Evolutionary conservation across 2,113 vertebrate species (phyloP), one percentile per base, ranked within the genome.

Genomic region (Microtus pennsylvanicus): DNA sequence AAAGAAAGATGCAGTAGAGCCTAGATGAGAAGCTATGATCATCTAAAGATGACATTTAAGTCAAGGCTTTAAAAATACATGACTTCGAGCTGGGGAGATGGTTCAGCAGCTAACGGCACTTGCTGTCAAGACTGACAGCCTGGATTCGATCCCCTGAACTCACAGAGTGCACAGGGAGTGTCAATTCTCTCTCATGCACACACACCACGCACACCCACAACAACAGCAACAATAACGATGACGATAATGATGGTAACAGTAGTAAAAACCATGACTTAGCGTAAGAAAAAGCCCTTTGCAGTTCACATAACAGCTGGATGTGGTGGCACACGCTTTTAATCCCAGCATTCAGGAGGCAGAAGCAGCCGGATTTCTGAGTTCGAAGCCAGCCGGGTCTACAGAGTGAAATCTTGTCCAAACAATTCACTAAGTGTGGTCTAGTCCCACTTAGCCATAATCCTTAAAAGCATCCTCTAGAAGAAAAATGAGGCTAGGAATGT

Each of bases 1-100:
- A 89, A 89, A 75, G 67, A 76, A 85, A 38, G 63, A 42, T 78
- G 26, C 45, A 45, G 82, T 91, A 63, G 78, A 81, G 35, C 63
- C 93, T 92, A 67, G 80, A 93, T 96, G 55, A 90, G 86, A 95
- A 82, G 72, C 80, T 74, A 3, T 77, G 76, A 96, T 94, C 80
- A 94, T 88, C 58, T 94, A 61, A 94, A 90, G 87, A 80, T 86
- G 88, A 24, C 33, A 65, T 30, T 70, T 83, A 96, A 88, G 5
- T 75, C 52, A 35, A 61, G 70, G 52, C 50, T 91, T 96, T 80
- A 77, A 93, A 97, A 95, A 77, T 74, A 77, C 74, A 77, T 87
- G 63, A 69, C 61, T 91, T 91, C 9, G 47, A 22, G 86, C 58
- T 16, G 30, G n/a, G 8, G 26, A 63, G 38, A 19, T 65, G 82